Evolutionary conservation across 2,888 invertebrate species (phyloP), one percentile per base, ranked within the genome.

Genomic region (Tiliacea aurago): DNA sequence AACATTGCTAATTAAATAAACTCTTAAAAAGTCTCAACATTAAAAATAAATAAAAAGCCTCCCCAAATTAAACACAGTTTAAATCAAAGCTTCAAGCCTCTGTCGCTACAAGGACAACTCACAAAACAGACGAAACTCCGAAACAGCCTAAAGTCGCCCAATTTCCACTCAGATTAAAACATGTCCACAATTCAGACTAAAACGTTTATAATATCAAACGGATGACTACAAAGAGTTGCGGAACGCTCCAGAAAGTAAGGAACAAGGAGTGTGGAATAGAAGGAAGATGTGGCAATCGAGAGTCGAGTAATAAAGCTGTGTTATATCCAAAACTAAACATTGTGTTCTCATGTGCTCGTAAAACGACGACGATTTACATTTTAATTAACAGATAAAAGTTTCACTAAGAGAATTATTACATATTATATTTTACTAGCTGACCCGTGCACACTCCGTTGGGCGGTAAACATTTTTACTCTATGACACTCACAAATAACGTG

Each of bases 191-290:
- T 83, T 59, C 70, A 75, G 76, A 78, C 70, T 81, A 82, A 83
- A 87, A 80, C 84, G 89, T 92, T 91, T 90, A 91, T 91, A 91
- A 90, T 91, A 90, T 90, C 90, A 90, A 88, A 82, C 81, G 76
- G 76, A 82, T 90, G 92, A 91, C 91, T 88, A 89, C 92, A 92
- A 91, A 92, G 91, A 88, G 85, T 89, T 75, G 73, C 66, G 75
- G 71, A 85, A 81, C 78, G 79, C 53, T 75, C 55, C 80, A 84
- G 80, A 84, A 83, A 82, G 78, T 75, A 76, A 65, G 10, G 20
- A 61, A 70, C 73, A 2, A 15, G 33, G 65, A 81, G 56, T 13
- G 0, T 0, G 0, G 15, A 71, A 66, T 7, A 0, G 2, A 18
- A 15, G 28, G 11, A 1, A 11, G 80, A 81, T 66, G 33, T 43